Conservation (phyloP, 2,797 vertebrate genomes). For the Erpetoichthys calabaricus region DNA sequence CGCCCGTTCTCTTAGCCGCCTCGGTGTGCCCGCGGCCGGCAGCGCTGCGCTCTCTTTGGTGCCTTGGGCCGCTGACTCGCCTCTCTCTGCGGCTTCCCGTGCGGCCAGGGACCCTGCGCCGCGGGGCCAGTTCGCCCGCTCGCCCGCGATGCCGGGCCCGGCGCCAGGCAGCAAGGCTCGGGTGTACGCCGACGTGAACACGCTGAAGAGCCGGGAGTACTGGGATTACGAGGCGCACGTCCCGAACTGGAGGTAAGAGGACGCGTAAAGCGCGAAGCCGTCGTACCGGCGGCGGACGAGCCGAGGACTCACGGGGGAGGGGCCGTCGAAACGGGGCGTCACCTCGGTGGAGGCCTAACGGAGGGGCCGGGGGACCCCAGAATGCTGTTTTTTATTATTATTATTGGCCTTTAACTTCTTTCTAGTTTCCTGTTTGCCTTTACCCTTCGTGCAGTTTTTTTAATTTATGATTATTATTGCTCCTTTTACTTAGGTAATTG, state of each 20-base stretch:
- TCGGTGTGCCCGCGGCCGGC: conserved; percentile 19
- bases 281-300: no score
- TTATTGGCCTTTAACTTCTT: no score
- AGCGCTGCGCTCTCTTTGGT: not conserved
- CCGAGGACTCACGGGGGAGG: no score
- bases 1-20: conserved; percentile 20
- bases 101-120: conserved; percentile 11
- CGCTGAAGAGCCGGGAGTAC: conserved; percentile 88
- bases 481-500: no score
- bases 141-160: conserved; percentile 83
- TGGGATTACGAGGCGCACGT: conserved; percentile 92
- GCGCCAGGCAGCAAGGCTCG: conserved; percentile 89
- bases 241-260: conserved; percentile 87
- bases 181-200: conserved; percentile 94
- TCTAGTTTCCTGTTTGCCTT: no score
- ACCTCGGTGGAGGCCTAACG: no score
- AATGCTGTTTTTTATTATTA: no score
- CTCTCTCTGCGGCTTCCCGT: conserved; percentile 21
- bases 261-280: not conserved
- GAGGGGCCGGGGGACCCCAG: no score
- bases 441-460: no score
- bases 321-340: no score
- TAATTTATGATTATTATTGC: no score
- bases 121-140: conserved; percentile 36
- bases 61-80: conserved; percentile 15